Percentiles rank a stretch among this genome's conserved stretches.
Conservation (phyloP, 2,888 invertebrate species). For the Parnassius glacialis region DNA sequence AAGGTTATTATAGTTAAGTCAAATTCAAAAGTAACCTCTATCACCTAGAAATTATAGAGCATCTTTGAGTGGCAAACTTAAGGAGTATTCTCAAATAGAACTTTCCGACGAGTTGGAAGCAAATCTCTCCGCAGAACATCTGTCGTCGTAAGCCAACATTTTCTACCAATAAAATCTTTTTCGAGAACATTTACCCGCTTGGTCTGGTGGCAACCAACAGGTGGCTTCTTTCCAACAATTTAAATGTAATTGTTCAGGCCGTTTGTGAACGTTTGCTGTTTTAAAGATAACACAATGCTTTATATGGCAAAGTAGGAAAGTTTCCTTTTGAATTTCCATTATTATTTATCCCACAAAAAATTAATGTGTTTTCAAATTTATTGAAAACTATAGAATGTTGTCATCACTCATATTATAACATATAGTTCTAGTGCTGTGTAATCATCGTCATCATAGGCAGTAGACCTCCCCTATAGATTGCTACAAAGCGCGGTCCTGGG, state of each 20-base stretch:
- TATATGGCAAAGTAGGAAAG: background rate
- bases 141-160: slow-evolving; percentile 57
- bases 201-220: slow-evolving; percentile 59
- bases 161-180: slow-evolving; percentile 70
- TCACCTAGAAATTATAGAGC: slow-evolving; percentile 44
- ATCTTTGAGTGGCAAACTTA: slow-evolving; percentile 37
- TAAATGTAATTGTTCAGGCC: slow-evolving; percentile 65
- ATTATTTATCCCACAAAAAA: too few relatives aligned
- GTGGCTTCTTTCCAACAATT: slow-evolving; percentile 69
- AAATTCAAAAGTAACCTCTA: slow-evolving; percentile 42
- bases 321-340: background rate
- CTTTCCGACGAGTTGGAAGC: slow-evolving; percentile 51
- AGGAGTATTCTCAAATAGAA: slow-evolving; percentile 47
- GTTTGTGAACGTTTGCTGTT: slow-evolving; percentile 31
- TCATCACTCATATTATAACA: too few relatives aligned
- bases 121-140: slow-evolving; percentile 62
- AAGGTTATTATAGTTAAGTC: slow-evolving; percentile 42
- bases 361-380: too few relatives aligned
- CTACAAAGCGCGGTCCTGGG: too few relatives aligned
- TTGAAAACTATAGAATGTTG: too few relatives aligned
- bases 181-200: slow-evolving; percentile 52
- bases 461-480: too few relatives aligned
- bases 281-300: background rate
- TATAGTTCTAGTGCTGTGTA: too few relatives aligned
- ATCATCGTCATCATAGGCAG: too few relatives aligned